phyloP scores from a whole-genome alignment of 2,113 vertebrate species.

The Egretta garzetta region DNA sequence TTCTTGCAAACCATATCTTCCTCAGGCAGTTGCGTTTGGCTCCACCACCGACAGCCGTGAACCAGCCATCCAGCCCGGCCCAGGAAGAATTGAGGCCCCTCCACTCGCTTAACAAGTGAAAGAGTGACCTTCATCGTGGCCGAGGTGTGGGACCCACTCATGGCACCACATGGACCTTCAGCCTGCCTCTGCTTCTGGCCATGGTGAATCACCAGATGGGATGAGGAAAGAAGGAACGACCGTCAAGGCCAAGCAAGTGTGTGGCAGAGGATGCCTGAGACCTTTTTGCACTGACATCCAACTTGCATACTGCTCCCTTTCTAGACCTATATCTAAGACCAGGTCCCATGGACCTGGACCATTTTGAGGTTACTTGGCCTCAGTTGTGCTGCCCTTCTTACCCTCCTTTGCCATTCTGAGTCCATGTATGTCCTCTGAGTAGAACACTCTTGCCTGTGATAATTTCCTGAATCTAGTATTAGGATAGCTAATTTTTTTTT shows the following conservation, averaged over 20 bases:
- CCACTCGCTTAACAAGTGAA: fast-evolving
- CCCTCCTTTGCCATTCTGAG: not conserved
- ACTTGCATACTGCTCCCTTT: not conserved
- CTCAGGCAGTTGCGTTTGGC: not conserved
- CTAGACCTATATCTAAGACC: not conserved
- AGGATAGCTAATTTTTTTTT: not conserved
- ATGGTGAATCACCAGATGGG: not conserved
- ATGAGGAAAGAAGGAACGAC: not conserved
- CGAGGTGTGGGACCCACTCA: not conserved
- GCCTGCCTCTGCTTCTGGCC: not conserved
- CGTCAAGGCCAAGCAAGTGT: not conserved
- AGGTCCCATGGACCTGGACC: not conserved
- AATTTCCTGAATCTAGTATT: not conserved
- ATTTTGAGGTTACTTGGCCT: not conserved
- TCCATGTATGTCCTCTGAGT: not conserved
- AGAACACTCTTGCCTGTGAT: not conserved
- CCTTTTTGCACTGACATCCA: not conserved
- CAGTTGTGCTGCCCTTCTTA: not conserved
- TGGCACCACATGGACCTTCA: not conserved
- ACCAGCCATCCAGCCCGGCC: not conserved
- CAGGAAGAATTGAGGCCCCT: not conserved
- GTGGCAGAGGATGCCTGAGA: not conserved
- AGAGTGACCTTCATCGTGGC: not conserved
- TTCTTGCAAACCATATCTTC: not conserved
- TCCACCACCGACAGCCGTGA: not conserved